Evolutionary conservation across 2,888 invertebrate genomes (phyloP), one percentile per base, ranked within the genome.

Genomic region (Macaria liturata): DNA sequence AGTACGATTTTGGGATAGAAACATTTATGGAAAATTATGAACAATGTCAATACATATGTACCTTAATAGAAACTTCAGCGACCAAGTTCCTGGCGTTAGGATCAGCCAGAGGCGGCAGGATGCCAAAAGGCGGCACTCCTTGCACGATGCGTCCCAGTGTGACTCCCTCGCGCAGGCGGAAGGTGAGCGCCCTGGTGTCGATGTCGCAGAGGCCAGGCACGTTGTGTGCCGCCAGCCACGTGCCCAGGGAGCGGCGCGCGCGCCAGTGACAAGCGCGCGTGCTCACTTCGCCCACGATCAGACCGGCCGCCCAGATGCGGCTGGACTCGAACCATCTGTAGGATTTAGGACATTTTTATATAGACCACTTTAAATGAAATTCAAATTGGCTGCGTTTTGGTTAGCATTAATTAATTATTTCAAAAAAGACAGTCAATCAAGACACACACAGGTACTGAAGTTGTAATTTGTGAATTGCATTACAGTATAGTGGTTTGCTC

Each of bases 101-200:
- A 88, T 99, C 97, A 32, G 89, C 78, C 4, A 88, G 67, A 0
- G 92, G 71, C 7, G 84, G 75, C 32, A 84, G 64, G 4, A 84
- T 83, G 1, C 76, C 76, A 45, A 87, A 82, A 0, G 86, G 79
- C 0, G 94, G 93, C n/a, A 92, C 70, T 20, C 92, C 90, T 69
- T 94, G 94, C 2, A 95, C 84, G 54, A 95, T 94, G 49, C 93
- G 88, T 3, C 95, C 95, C 45, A 98, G 92, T 76, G 98, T 95
- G 1, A 97, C 95, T 31, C 99, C 99, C 70, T 95, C 95, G 7
- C 99, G 94, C 45, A 99, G 96, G 72, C 95, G 95, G 84, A 98
- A 97, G 0, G 99, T 99, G 32, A 99, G 91, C 0, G 95, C 95
- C 61, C 99, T 93, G 0, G 99, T 99, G 82, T 99, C 99, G 62